These are phyloP conservation scores for Leptoclinus maculatus DNA, from an alignment of 2,797 vertebrate genomes.

Conservation along the genomic window DNA sequence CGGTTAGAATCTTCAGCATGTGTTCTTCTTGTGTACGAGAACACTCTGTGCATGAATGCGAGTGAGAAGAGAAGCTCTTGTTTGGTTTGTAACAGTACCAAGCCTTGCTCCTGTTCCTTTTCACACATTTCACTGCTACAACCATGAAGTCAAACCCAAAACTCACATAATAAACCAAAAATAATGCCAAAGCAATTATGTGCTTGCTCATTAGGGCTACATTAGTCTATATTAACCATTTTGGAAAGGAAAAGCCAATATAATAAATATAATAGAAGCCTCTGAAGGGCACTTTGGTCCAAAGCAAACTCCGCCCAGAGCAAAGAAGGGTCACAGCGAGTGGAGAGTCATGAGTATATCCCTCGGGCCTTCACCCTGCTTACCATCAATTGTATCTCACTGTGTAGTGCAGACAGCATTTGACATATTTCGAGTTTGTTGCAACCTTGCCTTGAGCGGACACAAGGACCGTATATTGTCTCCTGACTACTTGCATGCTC, in stretches of 20 bases:
- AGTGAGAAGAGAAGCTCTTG: background rate
- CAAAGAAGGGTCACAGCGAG: slow-evolving; percentile 32
- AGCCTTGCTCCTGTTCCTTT: slow-evolving; percentile 62
- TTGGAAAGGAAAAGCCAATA: slow-evolving; percentile 10
- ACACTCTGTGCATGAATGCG: background rate
- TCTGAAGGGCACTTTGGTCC: slow-evolving; percentile 75
- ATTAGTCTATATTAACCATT: background rate
- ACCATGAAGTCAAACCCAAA: slow-evolving; percentile 3
- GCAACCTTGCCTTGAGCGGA: slow-evolving; percentile 25
- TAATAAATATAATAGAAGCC: slow-evolving; percentile 28
- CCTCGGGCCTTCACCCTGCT: slow-evolving; percentile 11
- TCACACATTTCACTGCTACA: slow-evolving; percentile 7
- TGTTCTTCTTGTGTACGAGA: slow-evolving; percentile 4
- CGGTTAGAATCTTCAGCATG: background rate
- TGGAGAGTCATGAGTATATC: slow-evolving; percentile 31
- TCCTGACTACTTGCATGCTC: slow-evolving; percentile 34
- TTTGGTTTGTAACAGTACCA: slow-evolving; percentile 28
- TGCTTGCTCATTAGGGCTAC: slow-evolving; percentile 6
- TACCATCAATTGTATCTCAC: slow-evolving; percentile 40
- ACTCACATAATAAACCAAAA: slow-evolving; percentile 17
- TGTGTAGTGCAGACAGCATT: slow-evolving; percentile 20
- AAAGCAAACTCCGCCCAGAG: slow-evolving; percentile 48
- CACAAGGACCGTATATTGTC: slow-evolving; percentile 25
- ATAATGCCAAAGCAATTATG: slow-evolving; percentile 16
- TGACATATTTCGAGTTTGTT: slow-evolving; percentile 38